A percentile compares a stretch with the other conserved stretches of the same genome.
These are phyloP conservation scores for Diorhabda elongata DNA, from an alignment of 1,140 invertebrate species.

Conservation along the genomic window DNA sequence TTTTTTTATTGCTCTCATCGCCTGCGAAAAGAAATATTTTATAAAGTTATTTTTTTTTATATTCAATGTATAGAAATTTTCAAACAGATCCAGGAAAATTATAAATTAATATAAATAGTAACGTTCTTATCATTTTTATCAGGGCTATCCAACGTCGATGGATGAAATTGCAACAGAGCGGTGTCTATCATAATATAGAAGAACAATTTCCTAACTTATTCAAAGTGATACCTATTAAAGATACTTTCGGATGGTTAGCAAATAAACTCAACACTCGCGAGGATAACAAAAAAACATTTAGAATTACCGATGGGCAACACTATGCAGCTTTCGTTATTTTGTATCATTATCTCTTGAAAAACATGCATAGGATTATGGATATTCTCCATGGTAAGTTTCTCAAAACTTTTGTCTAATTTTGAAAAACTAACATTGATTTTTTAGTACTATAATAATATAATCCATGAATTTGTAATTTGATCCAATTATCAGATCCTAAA, in stretches of 20 bases:
- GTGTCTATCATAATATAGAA: conserved; percentile 18
- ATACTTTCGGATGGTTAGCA: conserved; percentile 26
- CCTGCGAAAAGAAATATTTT: no score
- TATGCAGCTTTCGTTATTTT: conserved; percentile 15
- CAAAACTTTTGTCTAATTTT: no score
- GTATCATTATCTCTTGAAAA: conserved; percentile 17
- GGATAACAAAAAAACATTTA: not conserved
- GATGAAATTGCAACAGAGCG: conserved; percentile 1
- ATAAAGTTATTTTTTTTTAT: no score
- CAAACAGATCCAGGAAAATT: no score
- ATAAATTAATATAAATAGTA: no score
- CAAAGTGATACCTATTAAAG: conserved; percentile 21
- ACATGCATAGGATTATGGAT: conserved; percentile 10
- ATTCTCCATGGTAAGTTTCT: conserved; percentile 15
- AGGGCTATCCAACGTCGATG: conserved; percentile 26
- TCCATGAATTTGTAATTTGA: not conserved
- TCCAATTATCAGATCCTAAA: no score
- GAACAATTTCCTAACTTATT: conserved; percentile 24
- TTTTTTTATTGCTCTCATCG: no score
- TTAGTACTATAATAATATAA: not conserved
- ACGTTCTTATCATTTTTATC: not conserved
- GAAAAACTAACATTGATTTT: no score
- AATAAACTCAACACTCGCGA: not conserved
- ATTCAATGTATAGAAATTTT: no score
- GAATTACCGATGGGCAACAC: conserved; percentile 16